Evolutionary conservation across 2,797 vertebrate genomes (phyloP), one percentile per base, ranked within the genome.

Genomic region (Spondyliosoma cantharus): DNA sequence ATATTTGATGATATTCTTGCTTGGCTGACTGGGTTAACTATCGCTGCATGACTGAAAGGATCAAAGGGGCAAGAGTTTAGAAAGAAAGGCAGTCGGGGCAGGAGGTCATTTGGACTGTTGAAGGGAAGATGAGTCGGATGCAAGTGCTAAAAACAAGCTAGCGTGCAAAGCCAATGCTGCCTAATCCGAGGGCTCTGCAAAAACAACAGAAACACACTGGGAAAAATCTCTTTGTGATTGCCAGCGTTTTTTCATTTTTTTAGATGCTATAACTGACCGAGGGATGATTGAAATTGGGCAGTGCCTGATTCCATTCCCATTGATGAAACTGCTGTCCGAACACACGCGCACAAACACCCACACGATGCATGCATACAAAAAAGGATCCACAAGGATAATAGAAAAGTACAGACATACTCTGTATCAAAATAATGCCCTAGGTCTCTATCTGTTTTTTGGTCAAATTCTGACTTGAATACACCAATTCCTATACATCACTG

Each of bases 231-330:
- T 86, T 58, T 25, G 69, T 80, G 58, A 89, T 76, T 54, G 48
- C 74, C 78, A 49, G 32, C 60, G 12, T 78, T 89, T 82, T 29
- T 32, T 83, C 81, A n/a, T 59, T 89, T 82, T 86, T 75, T 86
- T 59, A 71, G 76, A 90, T 83, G 85, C 82, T 87, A 86, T 76
- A 88, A 83, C 64, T 81, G 76, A 90, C 82, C 74, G n/a, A 49
- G 80, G 73, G 81, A 90, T 92, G 89, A 95, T 88, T 90, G 74
- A 88, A 92, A 89, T 74, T 74, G 78, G 73, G 60, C 37, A 48
- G 71, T 76, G 84, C 72, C 66, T 74, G 75, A 86, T 83, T 91
- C 85, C 84, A 86, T 82, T 82, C 58, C 48, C 81, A 64, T 43
- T 89, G 80, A 83, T 82, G 77, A 87, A 90, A 89, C 78, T 61